Evolutionary conservation across 1,140 invertebrate genomes (phyloP).

Genomic region (Augochlora pura): DNA sequence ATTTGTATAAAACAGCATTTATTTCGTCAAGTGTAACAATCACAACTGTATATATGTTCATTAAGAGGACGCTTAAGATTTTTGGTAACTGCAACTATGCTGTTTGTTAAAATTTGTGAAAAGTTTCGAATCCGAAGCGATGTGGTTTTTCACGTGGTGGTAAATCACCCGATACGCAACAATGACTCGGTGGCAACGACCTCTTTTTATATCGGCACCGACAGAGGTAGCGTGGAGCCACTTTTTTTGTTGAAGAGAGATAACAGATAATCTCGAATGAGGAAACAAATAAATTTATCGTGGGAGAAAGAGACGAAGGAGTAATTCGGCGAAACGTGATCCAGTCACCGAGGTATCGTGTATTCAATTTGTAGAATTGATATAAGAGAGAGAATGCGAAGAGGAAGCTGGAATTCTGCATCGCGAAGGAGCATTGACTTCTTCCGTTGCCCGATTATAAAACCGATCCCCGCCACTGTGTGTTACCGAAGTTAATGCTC

Average conservation of each 20-base stretch:
- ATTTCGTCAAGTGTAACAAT: too few relatives aligned
- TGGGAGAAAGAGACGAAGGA: not conserved
- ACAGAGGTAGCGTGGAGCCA: not conserved
- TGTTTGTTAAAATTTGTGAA: too few relatives aligned
- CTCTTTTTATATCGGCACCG: not conserved
- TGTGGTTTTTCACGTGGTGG: too few relatives aligned
- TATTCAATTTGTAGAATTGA: not conserved
- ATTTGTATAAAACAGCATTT: too few relatives aligned
- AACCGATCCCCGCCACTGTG: conserved; percentile 6
- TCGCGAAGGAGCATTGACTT: conserved; percentile 24
- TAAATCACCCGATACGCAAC: not conserved
- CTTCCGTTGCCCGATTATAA: conserved; percentile 31
- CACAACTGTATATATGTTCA: too few relatives aligned
- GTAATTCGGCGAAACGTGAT: not conserved
- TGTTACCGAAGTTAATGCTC: conserved; percentile 5
- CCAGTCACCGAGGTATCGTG: not conserved
- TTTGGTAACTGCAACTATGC: too few relatives aligned
- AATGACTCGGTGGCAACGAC: not conserved
- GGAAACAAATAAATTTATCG: not conserved
- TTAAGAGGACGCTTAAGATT: too few relatives aligned
- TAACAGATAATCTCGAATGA: not conserved
- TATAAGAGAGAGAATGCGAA: not conserved
- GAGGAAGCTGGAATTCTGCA: conserved; percentile 17
- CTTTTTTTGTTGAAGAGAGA: conserved; percentile 2
- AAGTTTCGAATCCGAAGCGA: too few relatives aligned